Evolutionary conservation across 2,888 invertebrate genomes (phyloP).

Genomic region (Osmoderma eremita): DNA sequence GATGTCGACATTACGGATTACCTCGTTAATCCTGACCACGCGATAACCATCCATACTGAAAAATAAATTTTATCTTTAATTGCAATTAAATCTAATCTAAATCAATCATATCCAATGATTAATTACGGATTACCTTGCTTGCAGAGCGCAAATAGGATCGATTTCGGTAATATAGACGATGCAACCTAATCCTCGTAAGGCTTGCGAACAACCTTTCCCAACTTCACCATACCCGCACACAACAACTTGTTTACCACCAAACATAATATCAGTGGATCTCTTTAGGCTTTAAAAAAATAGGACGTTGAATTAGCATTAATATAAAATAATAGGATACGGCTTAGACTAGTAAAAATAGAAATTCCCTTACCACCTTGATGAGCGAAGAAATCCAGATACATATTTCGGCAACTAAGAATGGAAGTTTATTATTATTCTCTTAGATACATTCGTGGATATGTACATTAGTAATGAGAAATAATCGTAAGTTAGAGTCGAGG

Average conservation of each 20-base stretch:
- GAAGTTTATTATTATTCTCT: no score
- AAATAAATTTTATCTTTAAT: constrained; percentile 45
- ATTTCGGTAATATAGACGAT: constrained; percentile 95
- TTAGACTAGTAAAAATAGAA: no score
- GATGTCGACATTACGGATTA: constrained; percentile 91
- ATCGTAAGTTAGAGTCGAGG: no score
- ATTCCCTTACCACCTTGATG: no score
- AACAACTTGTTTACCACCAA: constrained; percentile 95
- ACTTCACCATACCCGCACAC: constrained; percentile 98
- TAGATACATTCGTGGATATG: no score
- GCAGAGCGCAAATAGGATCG: constrained; percentile 96
- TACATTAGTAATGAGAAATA: no score
- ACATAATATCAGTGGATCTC: constrained; percentile 95
- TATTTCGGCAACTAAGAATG: no score
- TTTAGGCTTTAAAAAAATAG: constrained; percentile 67
- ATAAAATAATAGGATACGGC: no score
- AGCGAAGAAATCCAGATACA: no score
- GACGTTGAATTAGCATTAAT: no score
- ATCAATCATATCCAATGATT: constrained; percentile 24
- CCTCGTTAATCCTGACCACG: constrained; percentile 94
- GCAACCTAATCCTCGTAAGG: constrained; percentile 92
- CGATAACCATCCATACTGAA: constrained; percentile 95
- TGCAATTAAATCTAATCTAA: not conserved
- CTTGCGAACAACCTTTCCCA: constrained; percentile 96
- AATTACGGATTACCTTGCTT: constrained; percentile 83